These are phyloP conservation scores for Elachura formosa DNA, from an alignment of 2,113 vertebrate species.

Conservation along the genomic window DNA sequence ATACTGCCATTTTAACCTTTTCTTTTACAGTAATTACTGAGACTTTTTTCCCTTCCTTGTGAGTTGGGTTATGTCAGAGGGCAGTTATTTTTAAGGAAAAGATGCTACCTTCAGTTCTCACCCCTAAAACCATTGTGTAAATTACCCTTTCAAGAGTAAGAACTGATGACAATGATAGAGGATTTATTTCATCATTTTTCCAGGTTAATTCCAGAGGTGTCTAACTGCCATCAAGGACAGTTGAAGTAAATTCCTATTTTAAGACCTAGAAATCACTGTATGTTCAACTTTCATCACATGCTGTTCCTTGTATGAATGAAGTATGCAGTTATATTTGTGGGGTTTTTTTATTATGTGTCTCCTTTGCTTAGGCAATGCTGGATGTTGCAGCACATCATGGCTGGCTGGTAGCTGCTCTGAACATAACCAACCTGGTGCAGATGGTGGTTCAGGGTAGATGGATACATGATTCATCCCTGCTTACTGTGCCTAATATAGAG, in stretches of 20 bases:
- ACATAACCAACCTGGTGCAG: slow-evolving; percentile 89
- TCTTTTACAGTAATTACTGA: background rate
- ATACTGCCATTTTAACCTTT: background rate
- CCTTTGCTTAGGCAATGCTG: slow-evolving; percentile 86
- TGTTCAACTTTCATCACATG: background rate
- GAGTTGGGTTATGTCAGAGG: background rate
- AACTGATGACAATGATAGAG: background rate
- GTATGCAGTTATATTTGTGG: background rate
- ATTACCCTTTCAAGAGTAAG: background rate
- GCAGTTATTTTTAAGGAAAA: background rate
- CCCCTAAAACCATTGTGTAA: background rate
- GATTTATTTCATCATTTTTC: background rate
- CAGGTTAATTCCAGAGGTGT: background rate
- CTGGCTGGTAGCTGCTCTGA: slow-evolving; percentile 88
- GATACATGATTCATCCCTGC: slow-evolving; percentile 87
- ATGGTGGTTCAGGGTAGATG: slow-evolving; percentile 94
- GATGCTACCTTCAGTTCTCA: background rate
- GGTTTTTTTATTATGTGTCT: background rate
- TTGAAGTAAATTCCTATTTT: background rate
- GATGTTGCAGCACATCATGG: slow-evolving; percentile 91
- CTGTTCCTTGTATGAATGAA: background rate
- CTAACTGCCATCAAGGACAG: background rate
- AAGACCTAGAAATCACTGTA: background rate
- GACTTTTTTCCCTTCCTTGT: background rate
- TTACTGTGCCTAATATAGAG: slow-evolving; percentile 87